Base-by-base conservation (phyloP, 2,888 invertebrate species). In the Smittia aterrima region DNA sequence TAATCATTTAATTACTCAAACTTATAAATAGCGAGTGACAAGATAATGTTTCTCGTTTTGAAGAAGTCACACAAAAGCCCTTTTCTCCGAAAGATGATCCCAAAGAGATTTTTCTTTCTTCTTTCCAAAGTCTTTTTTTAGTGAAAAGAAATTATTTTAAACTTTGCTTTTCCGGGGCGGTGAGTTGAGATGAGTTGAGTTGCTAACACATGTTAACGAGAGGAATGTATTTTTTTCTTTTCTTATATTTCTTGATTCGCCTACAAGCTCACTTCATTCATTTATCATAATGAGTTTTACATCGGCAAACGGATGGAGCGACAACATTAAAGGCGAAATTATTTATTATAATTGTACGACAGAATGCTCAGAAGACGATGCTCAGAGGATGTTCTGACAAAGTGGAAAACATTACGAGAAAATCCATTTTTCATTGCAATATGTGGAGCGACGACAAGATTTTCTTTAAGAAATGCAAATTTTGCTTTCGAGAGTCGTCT, bases 1-100 rank as follows among this genome's bases (percentile, higher is more conserved):
- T 68, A 68, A 68, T 68, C 68, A 68, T 68, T 68, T 68, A 68
- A 68, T 68, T 68, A 68, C 38, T 68, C 68, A 66, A 66, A 66
- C 53, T 11, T 18, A 16, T 16, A 16, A 47, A 47, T 16, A 16
- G 18, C n/a, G 53, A 47, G 18, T 47, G 53, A 47, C 53, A 47
- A 47, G 53, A 47, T 47, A 47, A 47, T 47, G 53, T 47, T 47
- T 47, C 32, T 32, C 32, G 32, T 47, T 18, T 47, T 18, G 18
- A 47, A 47, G 18, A 47, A 16, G 53, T 18, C 53, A 47, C 18
- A 47, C 53, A 16, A 18, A 47, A 47, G 53, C 53, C n/a, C 3
- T n/a, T 47, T 47, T 47, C 53, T 47, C 53, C 53, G n/a, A 47
- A 47, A 47, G 18, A 47, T 16, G 53, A 32, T 32, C 32, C 53